Conservation (phyloP, 2,113 vertebrate genomes). For the Saguinus imperator region DNA sequence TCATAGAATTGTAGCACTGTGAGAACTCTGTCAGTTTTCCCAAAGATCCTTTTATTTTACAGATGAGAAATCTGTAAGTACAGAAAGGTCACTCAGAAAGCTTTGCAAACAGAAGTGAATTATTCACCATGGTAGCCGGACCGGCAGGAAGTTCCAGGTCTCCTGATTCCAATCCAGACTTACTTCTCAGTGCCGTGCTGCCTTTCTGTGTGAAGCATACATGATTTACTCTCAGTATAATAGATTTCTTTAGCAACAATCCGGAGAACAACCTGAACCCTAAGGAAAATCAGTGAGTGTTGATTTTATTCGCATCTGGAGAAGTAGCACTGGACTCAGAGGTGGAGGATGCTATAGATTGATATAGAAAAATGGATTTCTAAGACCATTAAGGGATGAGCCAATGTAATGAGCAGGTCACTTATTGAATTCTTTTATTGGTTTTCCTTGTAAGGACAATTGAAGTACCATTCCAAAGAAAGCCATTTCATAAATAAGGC, state of each 20-base stretch:
- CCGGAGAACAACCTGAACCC: not conserved
- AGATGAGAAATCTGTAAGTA: conserved; percentile 9
- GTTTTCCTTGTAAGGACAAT: not conserved
- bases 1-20: not conserved
- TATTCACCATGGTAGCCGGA: not conserved
- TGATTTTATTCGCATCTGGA: not conserved
- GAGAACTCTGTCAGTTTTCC: not conserved
- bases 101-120: not conserved
- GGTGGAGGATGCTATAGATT: not conserved
- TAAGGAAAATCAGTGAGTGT: not conserved
- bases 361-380: not conserved
- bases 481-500: not conserved
- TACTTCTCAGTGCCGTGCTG: accelerated
- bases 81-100: not conserved
- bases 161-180: not conserved
- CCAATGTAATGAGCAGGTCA: not conserved
- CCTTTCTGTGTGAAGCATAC: not conserved
- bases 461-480: not conserved
- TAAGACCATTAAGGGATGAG: not conserved
- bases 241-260: not conserved
- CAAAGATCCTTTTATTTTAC: not conserved
- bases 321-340: not conserved
- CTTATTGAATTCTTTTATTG: not conserved
- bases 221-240: not conserved
- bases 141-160: not conserved